Conservation (phyloP, 2,113 vertebrate genomes). For the Acanthochromis polyacanthus region DNA sequence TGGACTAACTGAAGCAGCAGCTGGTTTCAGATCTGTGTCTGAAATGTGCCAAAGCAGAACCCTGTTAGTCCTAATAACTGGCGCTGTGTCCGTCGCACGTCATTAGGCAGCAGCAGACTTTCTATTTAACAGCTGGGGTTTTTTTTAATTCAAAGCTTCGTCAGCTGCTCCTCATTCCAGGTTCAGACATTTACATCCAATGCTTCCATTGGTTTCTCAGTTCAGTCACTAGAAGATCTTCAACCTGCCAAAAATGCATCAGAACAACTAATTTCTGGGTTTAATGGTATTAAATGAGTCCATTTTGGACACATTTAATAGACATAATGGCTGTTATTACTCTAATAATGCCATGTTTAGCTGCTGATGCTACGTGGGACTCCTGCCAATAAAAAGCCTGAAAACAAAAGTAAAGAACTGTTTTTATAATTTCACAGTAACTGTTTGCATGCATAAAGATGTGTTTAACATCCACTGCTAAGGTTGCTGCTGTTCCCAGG, state of each 20-base stretch:
- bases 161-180: too few relatives aligned
- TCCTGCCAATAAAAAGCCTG: neutral
- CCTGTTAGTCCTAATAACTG: constrained; percentile 2
- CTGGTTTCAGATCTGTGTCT: constrained; percentile 1
- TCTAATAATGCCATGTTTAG: constrained; percentile 8
- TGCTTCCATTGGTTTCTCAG: too few relatives aligned
- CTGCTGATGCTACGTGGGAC: neutral
- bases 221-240: neutral
- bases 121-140: too few relatives aligned
- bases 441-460: neutral
- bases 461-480: neutral
- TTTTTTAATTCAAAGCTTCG: too few relatives aligned
- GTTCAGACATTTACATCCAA: too few relatives aligned
- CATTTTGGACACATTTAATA: constrained; percentile 4
- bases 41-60: constrained; percentile 1
- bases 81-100: constrained; percentile 24
- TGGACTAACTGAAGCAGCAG: neutral
- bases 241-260: constrained; percentile 13
- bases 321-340: constrained; percentile 28
- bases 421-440: neutral
- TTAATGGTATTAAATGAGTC: constrained; percentile 33
- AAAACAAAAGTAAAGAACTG: neutral
- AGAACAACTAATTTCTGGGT: constrained; percentile 2
- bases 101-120: constrained; percentile 23
- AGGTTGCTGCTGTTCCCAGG: constrained; percentile 5